A percentile compares a stretch with the other conserved stretches of the same genome.
Conservation (phyloP, 2,113 vertebrate genomes). For the Hiodon tergisus region DNA sequence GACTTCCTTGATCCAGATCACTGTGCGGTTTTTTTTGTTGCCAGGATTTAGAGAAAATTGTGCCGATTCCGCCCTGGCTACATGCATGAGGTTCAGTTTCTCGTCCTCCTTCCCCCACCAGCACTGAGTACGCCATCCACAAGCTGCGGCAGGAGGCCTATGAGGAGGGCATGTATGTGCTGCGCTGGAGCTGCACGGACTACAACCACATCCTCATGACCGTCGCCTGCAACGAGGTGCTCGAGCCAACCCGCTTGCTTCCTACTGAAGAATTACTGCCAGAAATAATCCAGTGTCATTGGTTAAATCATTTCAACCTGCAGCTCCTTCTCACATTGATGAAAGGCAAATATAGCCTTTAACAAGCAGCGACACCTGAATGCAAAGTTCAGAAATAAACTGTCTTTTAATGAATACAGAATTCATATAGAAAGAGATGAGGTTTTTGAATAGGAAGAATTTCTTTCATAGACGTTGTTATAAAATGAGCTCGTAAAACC, state of each 20-base stretch:
- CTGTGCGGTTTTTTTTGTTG: too few species aligned
- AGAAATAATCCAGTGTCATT: not conserved
- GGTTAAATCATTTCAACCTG: not conserved
- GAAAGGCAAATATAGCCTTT: too few species aligned
- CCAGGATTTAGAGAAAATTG: too few species aligned
- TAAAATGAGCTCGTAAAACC: too few species aligned
- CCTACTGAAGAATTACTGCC: not conserved
- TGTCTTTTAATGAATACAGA: too few species aligned
- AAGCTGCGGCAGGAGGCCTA: conserved; percentile 88
- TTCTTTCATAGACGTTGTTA: too few species aligned
- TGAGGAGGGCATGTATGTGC: conserved; percentile 81
- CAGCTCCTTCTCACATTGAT: not conserved
- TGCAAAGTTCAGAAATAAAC: too few species aligned
- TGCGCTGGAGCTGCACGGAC: conserved; percentile 93
- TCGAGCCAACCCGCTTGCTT: not conserved
- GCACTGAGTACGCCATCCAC: conserved; percentile 87
- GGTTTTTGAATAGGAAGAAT: too few species aligned
- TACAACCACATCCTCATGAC: conserved; percentile 94
- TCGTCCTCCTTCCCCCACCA: conserved; percentile 38
- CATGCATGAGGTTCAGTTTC: not conserved
- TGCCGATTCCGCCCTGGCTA: too few species aligned
- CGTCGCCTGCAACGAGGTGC: conserved; percentile 79
- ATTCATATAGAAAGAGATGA: too few species aligned
- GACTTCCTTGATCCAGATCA: too few species aligned
- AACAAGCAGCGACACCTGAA: too few species aligned